Conservation (phyloP, 2,888 invertebrate genomes). For the Chalcosyrphus nemorum region DNA sequence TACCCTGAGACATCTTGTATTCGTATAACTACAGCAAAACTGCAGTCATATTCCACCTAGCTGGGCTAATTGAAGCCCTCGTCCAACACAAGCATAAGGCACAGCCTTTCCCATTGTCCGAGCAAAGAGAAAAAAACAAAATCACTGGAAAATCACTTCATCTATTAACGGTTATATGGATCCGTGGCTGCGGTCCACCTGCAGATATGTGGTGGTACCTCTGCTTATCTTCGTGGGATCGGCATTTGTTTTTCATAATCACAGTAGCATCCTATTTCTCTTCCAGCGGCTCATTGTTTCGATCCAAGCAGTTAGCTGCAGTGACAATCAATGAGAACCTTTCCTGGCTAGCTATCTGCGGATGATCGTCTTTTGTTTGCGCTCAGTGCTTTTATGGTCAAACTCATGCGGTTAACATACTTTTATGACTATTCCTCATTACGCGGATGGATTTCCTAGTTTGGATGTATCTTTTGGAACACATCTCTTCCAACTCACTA, state of each 20-base stretch:
- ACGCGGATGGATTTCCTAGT: conserved; percentile 38
- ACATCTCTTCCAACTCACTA: conserved; percentile 35
- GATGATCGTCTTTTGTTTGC: conserved; percentile 57
- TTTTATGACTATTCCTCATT: conserved; percentile 56
- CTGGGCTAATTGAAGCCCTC: conserved; percentile 56
- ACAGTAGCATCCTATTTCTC: conserved; percentile 49
- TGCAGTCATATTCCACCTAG: conserved; percentile 60
- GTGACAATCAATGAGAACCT: conserved; percentile 69
- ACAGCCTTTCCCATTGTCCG: conserved; percentile 55
- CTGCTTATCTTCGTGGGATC: conserved; percentile 66
- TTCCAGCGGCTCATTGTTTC: conserved; percentile 48
- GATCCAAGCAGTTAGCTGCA: conserved; percentile 5
- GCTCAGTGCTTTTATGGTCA: conserved; percentile 55
- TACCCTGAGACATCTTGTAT: conserved; percentile 33
- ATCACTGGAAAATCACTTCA: conserved; percentile 70
- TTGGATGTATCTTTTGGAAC: conserved; percentile 47
- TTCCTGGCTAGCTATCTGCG: background rate
- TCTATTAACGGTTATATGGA: conserved; percentile 67
- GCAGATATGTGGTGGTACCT: conserved; percentile 5
- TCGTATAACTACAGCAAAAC: conserved; percentile 37
- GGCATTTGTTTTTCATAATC: conserved; percentile 64
- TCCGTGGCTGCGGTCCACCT: conserved; percentile 55
- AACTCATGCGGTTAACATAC: conserved; percentile 50
- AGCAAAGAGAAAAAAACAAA: too few relatives aligned
- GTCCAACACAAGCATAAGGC: conserved; percentile 7